Base-by-base conservation (phyloP, 2,113 vertebrate species). In the Actenoides hombroni region DNA sequence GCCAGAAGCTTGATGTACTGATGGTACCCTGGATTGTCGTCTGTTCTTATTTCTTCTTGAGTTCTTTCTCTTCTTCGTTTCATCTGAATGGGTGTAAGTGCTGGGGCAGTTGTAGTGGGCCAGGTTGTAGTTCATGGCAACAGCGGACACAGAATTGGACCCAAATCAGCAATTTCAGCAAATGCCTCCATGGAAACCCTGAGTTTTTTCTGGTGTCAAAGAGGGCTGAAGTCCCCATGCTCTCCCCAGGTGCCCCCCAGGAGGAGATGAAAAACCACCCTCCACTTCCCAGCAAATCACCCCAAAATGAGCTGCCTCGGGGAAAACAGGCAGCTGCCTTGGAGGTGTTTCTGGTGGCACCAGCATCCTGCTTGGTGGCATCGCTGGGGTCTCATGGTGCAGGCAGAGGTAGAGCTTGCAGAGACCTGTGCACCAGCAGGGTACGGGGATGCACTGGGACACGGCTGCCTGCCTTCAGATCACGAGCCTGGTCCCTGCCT, bases 161-260 rank as follows among this genome's bases (percentile, higher is more conserved):
- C 64, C 59, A 16, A 28, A 57, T 46, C 29, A 14, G 16, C 1
- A 1, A 67, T 28, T 33, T 60, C 63, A 61, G 59, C 69, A 15
- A 56, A 48, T 0, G 0, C 11, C 57, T 37, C 39, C 13, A 2
- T 20, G 46, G 40, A 70, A 73, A 79, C 15, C 60, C 19, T 0
- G 0, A 44, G 33, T 8, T 18, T 70, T 44, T 42, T 33, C 63
- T 77, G 1, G 1, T 33, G 42, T 73, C 54, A 19, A 13, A 51
- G 46, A 56, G 51, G 11, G 33, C 13, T 56, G 64, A 37, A 81
- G 54, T 28, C n/a, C 39, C 20, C 42, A 10, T 1, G 1, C 17
- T 14, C 8, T 44, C 61, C 61, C 0, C 0, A 25, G 8, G 16
- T 64, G 33, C 64, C 17, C 11, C 48, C 40, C 19, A 13, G 61